A percentile compares a stretch with the other conserved stretches of the same genome.
Conservation (phyloP, 1,140 invertebrate species). For the Brachionus rubens region DNA sequence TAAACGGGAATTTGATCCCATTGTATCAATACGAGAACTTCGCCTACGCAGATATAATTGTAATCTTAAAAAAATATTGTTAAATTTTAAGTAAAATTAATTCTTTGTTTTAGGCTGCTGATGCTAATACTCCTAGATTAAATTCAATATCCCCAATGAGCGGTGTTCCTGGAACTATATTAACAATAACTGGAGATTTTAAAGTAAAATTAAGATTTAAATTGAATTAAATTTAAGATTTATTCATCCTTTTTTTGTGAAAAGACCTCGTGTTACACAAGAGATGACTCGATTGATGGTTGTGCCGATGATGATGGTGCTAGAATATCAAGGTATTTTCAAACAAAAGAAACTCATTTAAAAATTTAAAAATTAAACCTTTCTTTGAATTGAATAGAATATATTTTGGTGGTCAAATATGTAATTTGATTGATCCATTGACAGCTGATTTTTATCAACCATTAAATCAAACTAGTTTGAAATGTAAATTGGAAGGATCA, state of each 20-base stretch:
- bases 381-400: too few species aligned
- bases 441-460: neutral
- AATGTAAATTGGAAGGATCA: neutral
- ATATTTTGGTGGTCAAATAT: constrained; percentile 6
- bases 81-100: too few species aligned
- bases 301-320: constrained; percentile 13
- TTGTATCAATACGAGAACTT: neutral
- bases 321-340: constrained; percentile 22
- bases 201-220: too few species aligned
- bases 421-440: constrained; percentile 17
- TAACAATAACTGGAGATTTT: constrained; percentile 49
- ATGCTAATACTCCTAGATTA: constrained; percentile 48
- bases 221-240: too few species aligned
- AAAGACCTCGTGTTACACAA: constrained; percentile 10
- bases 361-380: too few species aligned
- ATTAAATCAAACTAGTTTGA: neutral
- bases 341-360: too few species aligned
- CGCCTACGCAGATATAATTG: neutral
- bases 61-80: too few species aligned
- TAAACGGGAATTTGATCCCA: constrained; percentile 33
- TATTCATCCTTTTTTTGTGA: too few species aligned
- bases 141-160: constrained; percentile 46
- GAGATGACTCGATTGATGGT: neutral
- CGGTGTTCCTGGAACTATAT: constrained; percentile 47
- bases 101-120: too few species aligned